Evolutionary conservation across 1,140 invertebrate species (phyloP).

Genomic region (Bombus balteatus): DNA sequence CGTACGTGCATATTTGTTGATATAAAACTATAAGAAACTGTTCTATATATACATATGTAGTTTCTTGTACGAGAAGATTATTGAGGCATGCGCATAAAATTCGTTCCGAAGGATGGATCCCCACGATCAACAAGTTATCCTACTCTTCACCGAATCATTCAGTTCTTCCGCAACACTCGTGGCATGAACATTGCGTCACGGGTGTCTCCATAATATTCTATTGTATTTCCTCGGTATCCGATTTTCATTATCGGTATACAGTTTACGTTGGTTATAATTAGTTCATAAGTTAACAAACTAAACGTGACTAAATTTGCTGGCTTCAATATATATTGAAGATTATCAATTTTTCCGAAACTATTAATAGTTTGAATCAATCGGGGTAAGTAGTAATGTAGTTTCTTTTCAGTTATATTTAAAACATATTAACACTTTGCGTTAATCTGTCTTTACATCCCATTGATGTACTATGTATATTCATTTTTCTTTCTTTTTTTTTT

Average conservation of each 20-base stretch:
- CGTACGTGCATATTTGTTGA: conserved; percentile 14
- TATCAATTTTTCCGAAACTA: neutral
- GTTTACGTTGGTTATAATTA: neutral
- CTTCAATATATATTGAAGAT: neutral
- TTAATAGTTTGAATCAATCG: neutral
- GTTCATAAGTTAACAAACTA: conserved; percentile 9
- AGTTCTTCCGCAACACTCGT: neutral
- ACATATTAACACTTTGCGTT: conserved; percentile 19
- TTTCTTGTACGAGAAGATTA: conserved; percentile 16
- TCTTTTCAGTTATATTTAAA: conserved; percentile 9
- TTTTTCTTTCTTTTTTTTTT: neutral
- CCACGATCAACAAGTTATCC: neutral
- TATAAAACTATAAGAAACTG: conserved; percentile 36
- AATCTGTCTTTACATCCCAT: conserved; percentile 21
- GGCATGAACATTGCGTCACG: neutral
- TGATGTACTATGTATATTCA: neutral
- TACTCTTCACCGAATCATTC: neutral
- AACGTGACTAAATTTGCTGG: conserved; percentile 5
- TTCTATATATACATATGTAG: neutral
- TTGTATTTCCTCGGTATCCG: neutral
- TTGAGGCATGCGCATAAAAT: conserved; percentile 25
- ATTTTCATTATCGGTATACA: neutral
- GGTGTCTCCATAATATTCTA: neutral
- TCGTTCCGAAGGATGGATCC: conserved; percentile 6
- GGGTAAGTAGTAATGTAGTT: neutral